These are phyloP conservation scores for Hemichromis elongatus DNA, from an alignment of 2,113 vertebrate genomes.

Conservation along the genomic window DNA sequence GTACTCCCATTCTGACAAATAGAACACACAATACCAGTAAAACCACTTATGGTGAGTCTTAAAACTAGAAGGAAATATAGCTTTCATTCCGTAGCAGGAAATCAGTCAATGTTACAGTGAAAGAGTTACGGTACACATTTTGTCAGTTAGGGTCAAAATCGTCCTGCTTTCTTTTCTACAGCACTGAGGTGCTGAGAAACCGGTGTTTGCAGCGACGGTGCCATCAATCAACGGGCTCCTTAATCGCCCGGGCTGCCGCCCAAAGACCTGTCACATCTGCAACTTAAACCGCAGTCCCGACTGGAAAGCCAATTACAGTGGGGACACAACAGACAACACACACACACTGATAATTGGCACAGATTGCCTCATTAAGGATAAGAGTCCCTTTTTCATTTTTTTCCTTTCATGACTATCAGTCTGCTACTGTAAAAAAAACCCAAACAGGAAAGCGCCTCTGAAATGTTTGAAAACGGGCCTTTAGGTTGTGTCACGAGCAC, in stretches of 20 bases:
- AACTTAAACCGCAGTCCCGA: slow-evolving; percentile 7
- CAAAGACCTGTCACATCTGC: slow-evolving; percentile 35
- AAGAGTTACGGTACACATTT: neutral
- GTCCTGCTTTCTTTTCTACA: neutral
- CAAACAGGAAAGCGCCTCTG: neutral
- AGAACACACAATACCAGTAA: neutral
- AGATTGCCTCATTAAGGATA: neutral
- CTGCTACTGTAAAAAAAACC: neutral
- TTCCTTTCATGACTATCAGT: neutral
- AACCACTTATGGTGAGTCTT: neutral
- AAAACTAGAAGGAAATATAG: neutral
- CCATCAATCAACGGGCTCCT: slow-evolving; percentile 42
- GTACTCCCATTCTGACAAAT: neutral
- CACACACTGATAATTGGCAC: neutral
- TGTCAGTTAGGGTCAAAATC: neutral
- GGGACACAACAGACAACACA: neutral
- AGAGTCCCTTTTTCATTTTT: neutral
- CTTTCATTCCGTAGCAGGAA: neutral
- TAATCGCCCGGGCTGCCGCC: neutral
- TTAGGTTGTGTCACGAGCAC: slow-evolving; percentile 14
- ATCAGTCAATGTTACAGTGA: neutral
- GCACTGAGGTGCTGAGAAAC: neutral
- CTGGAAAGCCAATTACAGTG: slow-evolving; percentile 18
- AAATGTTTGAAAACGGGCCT: neutral
- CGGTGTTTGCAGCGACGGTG: neutral